A percentile compares a stretch with the other conserved stretches of the same genome.
Conservation (phyloP, 2,797 vertebrate genomes). For the Vultur gryphus region DNA sequence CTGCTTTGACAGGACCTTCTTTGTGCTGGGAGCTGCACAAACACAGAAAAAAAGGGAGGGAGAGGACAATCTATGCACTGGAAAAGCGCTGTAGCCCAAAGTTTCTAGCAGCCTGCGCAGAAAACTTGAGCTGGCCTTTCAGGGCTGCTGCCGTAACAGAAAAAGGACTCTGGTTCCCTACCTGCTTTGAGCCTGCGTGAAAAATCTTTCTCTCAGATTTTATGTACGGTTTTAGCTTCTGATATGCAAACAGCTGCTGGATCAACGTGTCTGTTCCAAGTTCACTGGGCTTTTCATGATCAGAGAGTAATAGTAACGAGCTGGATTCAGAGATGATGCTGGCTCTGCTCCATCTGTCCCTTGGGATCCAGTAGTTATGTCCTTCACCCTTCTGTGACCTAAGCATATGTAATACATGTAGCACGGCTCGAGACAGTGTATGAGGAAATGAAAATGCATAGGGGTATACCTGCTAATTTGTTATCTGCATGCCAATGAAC, state of each 20-base stretch:
- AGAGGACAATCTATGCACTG: background rate
- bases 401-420: background rate
- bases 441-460: background rate
- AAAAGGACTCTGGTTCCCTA: background rate
- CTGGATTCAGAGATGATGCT: background rate
- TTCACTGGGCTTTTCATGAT: constrained; percentile 2
- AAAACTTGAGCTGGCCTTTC: background rate
- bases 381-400: background rate
- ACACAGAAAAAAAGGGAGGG: background rate
- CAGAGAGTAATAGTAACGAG: background rate
- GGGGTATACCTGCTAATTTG: background rate
- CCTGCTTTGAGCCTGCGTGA: background rate
- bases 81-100: background rate
- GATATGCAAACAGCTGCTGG: background rate
- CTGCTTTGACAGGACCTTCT: background rate
- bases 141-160: background rate
- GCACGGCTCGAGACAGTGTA: accelerated
- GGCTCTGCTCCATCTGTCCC: constrained; percentile 13
- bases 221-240: background rate
- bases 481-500: background rate
- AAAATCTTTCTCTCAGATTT: background rate
- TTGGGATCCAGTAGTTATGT: background rate
- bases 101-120: background rate
- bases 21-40: background rate
- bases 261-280: background rate